phyloP scores from a whole-genome alignment of 53 echinoderm and acorn worm species.

The Holothuria scabra region DNA sequence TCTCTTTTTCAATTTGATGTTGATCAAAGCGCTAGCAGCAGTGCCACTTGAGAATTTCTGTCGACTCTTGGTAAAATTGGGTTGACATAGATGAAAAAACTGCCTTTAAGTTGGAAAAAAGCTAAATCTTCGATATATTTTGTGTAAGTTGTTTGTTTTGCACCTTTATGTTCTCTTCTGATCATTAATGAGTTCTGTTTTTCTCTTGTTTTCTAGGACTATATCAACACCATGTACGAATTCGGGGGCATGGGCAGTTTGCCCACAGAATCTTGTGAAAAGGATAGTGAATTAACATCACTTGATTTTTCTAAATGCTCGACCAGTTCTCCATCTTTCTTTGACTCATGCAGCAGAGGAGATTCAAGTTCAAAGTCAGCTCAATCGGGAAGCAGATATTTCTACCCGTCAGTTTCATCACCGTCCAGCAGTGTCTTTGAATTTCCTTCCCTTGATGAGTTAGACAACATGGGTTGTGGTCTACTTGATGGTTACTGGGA shows the following conservation, averaged over 20 bases:
- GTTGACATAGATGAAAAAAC: no score
- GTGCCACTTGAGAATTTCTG: no score
- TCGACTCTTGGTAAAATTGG: no score
- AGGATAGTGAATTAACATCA: slow-evolving; percentile 73
- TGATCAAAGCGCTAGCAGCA: no score
- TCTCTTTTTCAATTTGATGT: no score
- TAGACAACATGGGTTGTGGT: slow-evolving; percentile 70
- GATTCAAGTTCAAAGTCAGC: not conserved
- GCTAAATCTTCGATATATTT: no score
- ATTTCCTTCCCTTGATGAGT: slow-evolving; percentile 74
- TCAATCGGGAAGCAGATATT: slow-evolving; percentile 1
- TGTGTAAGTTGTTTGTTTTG: no score
- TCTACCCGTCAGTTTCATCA: slow-evolving; percentile 29
- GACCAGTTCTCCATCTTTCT: slow-evolving; percentile 73
- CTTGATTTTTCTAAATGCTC: slow-evolving; percentile 63
- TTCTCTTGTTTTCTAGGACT: not conserved
- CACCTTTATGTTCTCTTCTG: no score
- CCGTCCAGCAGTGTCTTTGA: slow-evolving; percentile 73
- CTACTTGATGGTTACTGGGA: slow-evolving; percentile 66
- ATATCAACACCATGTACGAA: slow-evolving; percentile 40
- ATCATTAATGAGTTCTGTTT: not conserved
- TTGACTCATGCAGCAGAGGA: slow-evolving; percentile 21
- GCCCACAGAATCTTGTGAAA: slow-evolving; percentile 23
- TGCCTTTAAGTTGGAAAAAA: no score
- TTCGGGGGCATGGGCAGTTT: slow-evolving; percentile 1